Conservation (phyloP, 2,113 vertebrate species). For the Campylomormyrus tamandua region DNA sequence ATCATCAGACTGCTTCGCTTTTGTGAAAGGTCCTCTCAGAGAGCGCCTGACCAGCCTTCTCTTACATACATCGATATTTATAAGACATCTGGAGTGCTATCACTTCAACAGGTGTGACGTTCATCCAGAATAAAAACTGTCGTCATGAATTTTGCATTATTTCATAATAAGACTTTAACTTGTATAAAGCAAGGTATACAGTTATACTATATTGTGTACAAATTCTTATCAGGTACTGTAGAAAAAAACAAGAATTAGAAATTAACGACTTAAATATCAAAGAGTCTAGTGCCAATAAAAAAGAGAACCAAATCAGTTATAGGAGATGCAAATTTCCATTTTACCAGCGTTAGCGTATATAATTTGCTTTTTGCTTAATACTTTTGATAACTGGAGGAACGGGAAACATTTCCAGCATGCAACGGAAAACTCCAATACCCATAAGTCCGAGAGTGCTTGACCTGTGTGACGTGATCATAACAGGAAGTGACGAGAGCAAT, state of each 20-base stretch:
- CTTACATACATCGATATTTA: not conserved
- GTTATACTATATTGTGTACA: not conserved
- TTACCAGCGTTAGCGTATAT: not conserved
- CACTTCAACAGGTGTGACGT: not conserved
- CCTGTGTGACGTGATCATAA: slow-evolving; percentile 12
- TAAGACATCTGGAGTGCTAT: not conserved
- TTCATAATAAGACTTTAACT: not conserved
- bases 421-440: slow-evolving; percentile 26
- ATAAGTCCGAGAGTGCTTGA: slow-evolving; percentile 6
- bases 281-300: not conserved
- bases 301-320: not conserved
- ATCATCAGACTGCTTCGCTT: not conserved
- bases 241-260: not conserved
- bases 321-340: not conserved
- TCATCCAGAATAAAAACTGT: not conserved
- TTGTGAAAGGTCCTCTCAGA: not conserved
- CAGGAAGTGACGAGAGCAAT: slow-evolving; percentile 27
- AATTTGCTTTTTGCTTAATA: not conserved
- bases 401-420: not conserved
- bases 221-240: not conserved
- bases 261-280: not conserved
- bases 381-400: not conserved
- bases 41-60: not conserved
- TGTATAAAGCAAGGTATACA: not conserved
- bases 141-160: not conserved